These are phyloP conservation scores for Oreochromis tanganicae DNA, from an alignment of 2,113 vertebrate species.

Conservation along the genomic window DNA sequence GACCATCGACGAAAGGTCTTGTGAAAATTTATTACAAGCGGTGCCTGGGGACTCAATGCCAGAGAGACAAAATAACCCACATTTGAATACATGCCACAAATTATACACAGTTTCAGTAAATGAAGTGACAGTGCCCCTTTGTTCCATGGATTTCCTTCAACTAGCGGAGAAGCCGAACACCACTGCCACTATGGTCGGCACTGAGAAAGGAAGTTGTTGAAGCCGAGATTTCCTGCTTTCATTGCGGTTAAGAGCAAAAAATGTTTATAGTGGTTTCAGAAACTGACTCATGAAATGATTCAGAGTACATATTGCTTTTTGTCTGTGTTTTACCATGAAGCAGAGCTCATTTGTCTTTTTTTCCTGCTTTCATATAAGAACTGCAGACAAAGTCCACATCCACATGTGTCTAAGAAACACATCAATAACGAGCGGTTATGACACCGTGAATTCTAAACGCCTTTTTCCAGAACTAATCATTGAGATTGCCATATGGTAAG, in stretches of 20 bases:
- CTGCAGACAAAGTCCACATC: slow-evolving; percentile 2
- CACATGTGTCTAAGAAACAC: not conserved
- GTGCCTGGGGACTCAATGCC: slow-evolving; percentile 50
- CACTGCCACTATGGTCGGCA: slow-evolving; percentile 74
- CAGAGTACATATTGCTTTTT: slow-evolving; percentile 84
- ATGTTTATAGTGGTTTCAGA: slow-evolving; percentile 92
- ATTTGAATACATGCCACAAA: slow-evolving; percentile 85
- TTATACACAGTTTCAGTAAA: slow-evolving; percentile 87
- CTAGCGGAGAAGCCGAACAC: slow-evolving; percentile 76
- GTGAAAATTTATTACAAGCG: slow-evolving; percentile 64
- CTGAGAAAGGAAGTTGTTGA: slow-evolving; percentile 95
- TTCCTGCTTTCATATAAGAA: not conserved
- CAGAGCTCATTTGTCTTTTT: slow-evolving; percentile 44
- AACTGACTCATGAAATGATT: slow-evolving; percentile 97
- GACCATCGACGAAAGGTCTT: slow-evolving; percentile 62
- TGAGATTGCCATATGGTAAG: slow-evolving; percentile 45
- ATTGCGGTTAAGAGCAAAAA: slow-evolving; percentile 85
- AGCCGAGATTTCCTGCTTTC: slow-evolving; percentile 94
- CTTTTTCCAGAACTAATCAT: slow-evolving; percentile 31
- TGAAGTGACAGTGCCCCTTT: slow-evolving; percentile 80
- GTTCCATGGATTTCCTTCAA: slow-evolving; percentile 81
- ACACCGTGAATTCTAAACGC: slow-evolving; percentile 28
- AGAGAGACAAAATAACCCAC: slow-evolving; percentile 70
- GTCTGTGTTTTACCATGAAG: slow-evolving; percentile 78
- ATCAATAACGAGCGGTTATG: slow-evolving; percentile 31